These are phyloP conservation scores for Lasioglossum lativentre DNA, from an alignment of 2,888 invertebrate species.

Conservation along the genomic window DNA sequence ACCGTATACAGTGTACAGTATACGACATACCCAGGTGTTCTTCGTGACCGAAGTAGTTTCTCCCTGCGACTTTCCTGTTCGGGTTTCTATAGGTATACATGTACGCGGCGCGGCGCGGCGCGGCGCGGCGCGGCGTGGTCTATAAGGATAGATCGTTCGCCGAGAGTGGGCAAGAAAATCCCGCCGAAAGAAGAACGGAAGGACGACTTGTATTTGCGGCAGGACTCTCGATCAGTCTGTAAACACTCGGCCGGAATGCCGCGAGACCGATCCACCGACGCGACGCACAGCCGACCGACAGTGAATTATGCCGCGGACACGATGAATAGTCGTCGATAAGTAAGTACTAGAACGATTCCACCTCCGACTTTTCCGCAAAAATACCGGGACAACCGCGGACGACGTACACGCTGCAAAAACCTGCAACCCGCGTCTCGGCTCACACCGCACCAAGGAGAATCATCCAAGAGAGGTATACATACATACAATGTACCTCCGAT, in stretches of 20 bases:
- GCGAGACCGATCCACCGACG: constrained; percentile 33
- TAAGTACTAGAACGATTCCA: constrained; percentile 26
- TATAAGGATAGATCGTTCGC: constrained; percentile 57
- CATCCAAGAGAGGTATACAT: neutral
- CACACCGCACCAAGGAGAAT: neutral
- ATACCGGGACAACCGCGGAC: constrained; percentile 15
- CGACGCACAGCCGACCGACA: constrained; percentile 13
- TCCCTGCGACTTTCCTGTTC: constrained; percentile 40
- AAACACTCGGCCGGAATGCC: constrained; percentile 60
- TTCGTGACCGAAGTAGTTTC: constrained; percentile 24
- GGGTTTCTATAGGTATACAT: constrained; percentile 51
- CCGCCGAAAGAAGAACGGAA: constrained; percentile 50
- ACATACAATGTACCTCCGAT: no score
- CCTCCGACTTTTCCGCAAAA: constrained; percentile 37
- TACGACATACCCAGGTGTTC: constrained; percentile 44
- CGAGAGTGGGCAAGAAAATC: constrained; percentile 53
- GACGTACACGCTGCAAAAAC: constrained; percentile 33
- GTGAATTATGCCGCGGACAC: constrained; percentile 59
- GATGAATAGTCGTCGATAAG: constrained; percentile 51
- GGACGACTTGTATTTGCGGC: constrained; percentile 64
- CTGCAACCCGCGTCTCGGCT: neutral
- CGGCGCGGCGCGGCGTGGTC: no score
- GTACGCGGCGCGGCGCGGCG: neutral
- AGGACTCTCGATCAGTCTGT: constrained; percentile 54
- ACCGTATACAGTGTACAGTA: no score